phyloP scores from a whole-genome alignment of 2,888 invertebrate genomes.

The Parnassius glacialis region DNA sequence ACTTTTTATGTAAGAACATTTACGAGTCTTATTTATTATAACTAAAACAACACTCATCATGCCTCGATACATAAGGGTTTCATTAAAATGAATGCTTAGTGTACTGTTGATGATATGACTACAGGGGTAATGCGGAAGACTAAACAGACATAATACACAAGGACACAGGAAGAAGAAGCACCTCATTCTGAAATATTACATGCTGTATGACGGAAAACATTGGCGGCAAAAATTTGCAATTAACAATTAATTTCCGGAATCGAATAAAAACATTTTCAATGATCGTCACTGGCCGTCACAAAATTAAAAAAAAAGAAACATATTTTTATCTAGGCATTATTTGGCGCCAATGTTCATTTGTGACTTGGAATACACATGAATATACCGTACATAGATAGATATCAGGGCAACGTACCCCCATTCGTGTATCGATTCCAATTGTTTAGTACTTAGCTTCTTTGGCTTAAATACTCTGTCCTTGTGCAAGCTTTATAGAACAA shows the following conservation, averaged over 20 bases:
- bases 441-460: slow-evolving; percentile 90
- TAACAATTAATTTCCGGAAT: not conserved
- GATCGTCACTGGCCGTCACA: too few species aligned
- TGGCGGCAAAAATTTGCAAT: slow-evolving; percentile 43
- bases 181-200: slow-evolving; percentile 37
- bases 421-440: slow-evolving; percentile 92
- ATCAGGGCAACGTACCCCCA: slow-evolving; percentile 85
- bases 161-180: slow-evolving; percentile 26
- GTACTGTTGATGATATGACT: slow-evolving; percentile 29
- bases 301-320: too few species aligned
- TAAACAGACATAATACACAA: slow-evolving; percentile 35
- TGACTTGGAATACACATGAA: slow-evolving; percentile 38
- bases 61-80: slow-evolving; percentile 24
- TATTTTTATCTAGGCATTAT: not conserved
- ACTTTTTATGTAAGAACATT: too few species aligned
- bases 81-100: slow-evolving; percentile 8
- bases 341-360: slow-evolving; percentile 29
- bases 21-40: too few species aligned
- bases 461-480: slow-evolving; percentile 81
- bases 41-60: slow-evolving; percentile 29
- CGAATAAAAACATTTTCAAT: too few species aligned
- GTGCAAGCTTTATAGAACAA: slow-evolving; percentile 65
- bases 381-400: slow-evolving; percentile 45
- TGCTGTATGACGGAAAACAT: slow-evolving; percentile 30
- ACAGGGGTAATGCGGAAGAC: slow-evolving; percentile 30